Base-by-base conservation (phyloP, 2,113 vertebrate genomes). In the Corythornis vintsioides region DNA sequence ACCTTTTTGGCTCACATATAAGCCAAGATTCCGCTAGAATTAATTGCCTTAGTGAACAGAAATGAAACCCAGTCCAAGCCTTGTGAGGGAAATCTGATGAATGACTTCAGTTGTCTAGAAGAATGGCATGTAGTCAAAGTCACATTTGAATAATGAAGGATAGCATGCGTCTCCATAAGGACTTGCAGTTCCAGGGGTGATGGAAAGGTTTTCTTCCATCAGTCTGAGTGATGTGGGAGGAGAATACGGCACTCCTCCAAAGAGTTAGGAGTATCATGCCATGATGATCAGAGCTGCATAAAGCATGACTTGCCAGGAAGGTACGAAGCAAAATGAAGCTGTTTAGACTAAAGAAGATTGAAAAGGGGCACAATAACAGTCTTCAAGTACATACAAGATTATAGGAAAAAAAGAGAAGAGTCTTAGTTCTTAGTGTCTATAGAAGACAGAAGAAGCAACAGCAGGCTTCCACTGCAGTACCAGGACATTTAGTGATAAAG, bases 1-100 rank as follows among this genome's bases (percentile, higher is more conserved):
- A 85, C 56, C 75, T 91, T 94, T 90, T 86, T 91, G 94, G 94
- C 95, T 95, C 79, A 57, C 21, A 71, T 60, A 75, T 91, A 69
- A 94, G 82, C 82, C 82, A 91, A 91, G 87, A 94, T 65, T 80
- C 67, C 72, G 78, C 57, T 91, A 83, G 40, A 93, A 94, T 89
- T 89, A 93, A 93, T 91, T 67, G 56, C 76, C 82, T 91, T 83
- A 74, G 64, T 0, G 0, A 92, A 71, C 48, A 74, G 79, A 79
- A 93, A 33, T 73, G 48, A 43, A 60, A 40, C 93, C 43, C 42
- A 79, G 22, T 83, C 83, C 77, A 84, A 89, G 29, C 21, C 61
- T 81, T 88, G 65, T 38, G 64, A 90, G 72, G 78, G 56, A 94
- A 89, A 92, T 70, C 43, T 91, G 87, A 95, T 86, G 18, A 91